Conservation (phyloP, 1,140 invertebrate genomes). For the Venustaconcha ellipsiformis region DNA sequence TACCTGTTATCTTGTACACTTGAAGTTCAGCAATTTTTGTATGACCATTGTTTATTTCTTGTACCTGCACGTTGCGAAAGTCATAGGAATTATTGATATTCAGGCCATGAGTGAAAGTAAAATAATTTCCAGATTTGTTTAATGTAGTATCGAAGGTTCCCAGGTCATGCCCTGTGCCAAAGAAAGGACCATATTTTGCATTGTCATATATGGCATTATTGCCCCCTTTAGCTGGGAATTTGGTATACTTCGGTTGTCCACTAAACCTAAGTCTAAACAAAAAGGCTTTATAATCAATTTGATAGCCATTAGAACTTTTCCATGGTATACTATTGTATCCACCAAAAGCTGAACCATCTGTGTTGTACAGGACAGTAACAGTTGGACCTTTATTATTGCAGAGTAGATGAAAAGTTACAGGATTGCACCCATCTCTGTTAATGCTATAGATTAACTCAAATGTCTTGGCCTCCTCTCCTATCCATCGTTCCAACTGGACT, state of each 20-base stretch:
- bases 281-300: slow-evolving; percentile 16
- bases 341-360: slow-evolving; percentile 31
- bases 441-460: slow-evolving; percentile 33
- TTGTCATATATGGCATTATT: background rate
- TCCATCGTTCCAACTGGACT: slow-evolving; percentile 15
- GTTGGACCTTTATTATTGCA: slow-evolving; percentile 38
- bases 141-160: background rate
- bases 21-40: slow-evolving; percentile 21
- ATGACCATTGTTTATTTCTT: slow-evolving; percentile 4
- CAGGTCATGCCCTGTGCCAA: slow-evolving; percentile 11
- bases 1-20: slow-evolving; percentile 25
- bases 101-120: background rate
- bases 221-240: background rate
- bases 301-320: slow-evolving; percentile 6
- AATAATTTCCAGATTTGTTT: background rate
- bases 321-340: slow-evolving; percentile 29
- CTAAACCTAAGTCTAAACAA: slow-evolving; percentile 1
- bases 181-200: background rate
- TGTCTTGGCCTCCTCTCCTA: slow-evolving; percentile 5
- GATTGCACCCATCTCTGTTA: slow-evolving; percentile 20
- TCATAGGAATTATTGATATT: slow-evolving; percentile 3
- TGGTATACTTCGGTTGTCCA: too few relatives aligned
- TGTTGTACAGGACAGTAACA: slow-evolving; percentile 33
- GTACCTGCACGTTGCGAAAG: background rate
- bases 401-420: slow-evolving; percentile 28